phyloP scores from a whole-genome alignment of 2,888 invertebrate species.

The Pachycephus smyrnensis region DNA sequence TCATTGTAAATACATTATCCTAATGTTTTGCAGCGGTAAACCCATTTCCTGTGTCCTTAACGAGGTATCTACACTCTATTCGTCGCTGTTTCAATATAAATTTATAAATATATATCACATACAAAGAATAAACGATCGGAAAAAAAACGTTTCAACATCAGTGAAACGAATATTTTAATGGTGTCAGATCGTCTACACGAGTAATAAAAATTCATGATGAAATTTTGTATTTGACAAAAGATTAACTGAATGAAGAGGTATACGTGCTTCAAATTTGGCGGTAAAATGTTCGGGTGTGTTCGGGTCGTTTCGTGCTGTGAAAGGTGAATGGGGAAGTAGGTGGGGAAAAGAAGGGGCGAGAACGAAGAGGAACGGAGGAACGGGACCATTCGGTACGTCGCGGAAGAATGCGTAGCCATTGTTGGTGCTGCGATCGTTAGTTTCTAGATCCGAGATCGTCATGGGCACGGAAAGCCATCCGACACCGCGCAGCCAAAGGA shows the following conservation, averaged over 20 bases:
- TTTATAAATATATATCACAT: neutral
- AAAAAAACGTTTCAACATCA: neutral
- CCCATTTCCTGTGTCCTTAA: neutral
- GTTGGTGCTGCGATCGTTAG: conserved; percentile 66
- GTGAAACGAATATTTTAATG: neutral
- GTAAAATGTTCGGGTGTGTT: conserved; percentile 21
- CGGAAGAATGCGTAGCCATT: conserved; percentile 68
- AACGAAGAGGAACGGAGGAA: conserved; percentile 54
- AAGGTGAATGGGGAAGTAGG: conserved; percentile 17
- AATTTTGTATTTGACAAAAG: neutral
- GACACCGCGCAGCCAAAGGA: conserved; percentile 65
- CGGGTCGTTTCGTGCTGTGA: conserved; percentile 13
- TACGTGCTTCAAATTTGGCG: conserved; percentile 36
- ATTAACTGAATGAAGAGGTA: neutral
- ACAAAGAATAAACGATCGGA: neutral
- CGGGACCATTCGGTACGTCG: conserved; percentile 60
- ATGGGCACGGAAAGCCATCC: conserved; percentile 70
- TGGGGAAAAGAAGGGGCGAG: conserved; percentile 20
- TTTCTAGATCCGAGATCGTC: conserved; percentile 65
- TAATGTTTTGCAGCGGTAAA: conserved; percentile 20
- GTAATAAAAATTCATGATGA: neutral
- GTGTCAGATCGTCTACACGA: neutral
- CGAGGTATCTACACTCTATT: neutral
- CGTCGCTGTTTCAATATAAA: neutral
- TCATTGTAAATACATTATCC: conserved; percentile 32